phyloP scores from a whole-genome alignment of 2,113 vertebrate species.

The Prochilodus magdalenae region DNA sequence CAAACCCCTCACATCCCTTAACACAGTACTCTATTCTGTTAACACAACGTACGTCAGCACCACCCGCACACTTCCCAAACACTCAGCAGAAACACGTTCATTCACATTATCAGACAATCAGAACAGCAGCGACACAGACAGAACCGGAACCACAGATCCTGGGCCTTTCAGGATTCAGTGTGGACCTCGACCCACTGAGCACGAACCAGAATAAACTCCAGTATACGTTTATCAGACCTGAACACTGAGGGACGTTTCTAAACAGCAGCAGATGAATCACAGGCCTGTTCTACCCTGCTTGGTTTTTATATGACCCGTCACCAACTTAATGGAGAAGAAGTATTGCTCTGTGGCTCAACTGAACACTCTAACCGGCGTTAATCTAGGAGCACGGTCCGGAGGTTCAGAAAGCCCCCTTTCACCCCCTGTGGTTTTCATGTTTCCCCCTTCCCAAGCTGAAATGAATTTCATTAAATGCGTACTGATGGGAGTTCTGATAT shows the following conservation, averaged over 20 bases:
- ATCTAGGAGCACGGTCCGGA: neutral
- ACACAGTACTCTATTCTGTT: neutral
- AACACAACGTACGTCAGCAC: neutral
- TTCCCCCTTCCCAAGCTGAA: too few relatives aligned
- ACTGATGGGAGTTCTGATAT: neutral
- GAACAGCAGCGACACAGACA: neutral
- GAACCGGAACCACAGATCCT: neutral
- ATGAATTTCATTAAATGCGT: too few relatives aligned
- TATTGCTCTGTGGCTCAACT: slow-evolving; percentile 16
- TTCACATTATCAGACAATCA: neutral
- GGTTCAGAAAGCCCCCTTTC: neutral
- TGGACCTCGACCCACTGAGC: too few relatives aligned
- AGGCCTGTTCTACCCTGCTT: neutral
- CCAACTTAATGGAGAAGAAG: neutral
- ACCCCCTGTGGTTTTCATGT: neutral
- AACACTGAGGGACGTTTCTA: neutral
- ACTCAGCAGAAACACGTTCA: neutral
- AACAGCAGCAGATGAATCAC: neutral
- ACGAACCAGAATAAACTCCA: neutral
- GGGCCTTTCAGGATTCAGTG: too few relatives aligned
- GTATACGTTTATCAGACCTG: neutral
- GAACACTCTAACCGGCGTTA: neutral
- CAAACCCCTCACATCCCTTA: neutral
- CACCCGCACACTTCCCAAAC: neutral
- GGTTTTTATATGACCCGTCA: neutral